These are phyloP conservation scores for Neodon shergylaensis DNA, from an alignment of 2,113 vertebrate genomes.

Conservation along the genomic window DNA sequence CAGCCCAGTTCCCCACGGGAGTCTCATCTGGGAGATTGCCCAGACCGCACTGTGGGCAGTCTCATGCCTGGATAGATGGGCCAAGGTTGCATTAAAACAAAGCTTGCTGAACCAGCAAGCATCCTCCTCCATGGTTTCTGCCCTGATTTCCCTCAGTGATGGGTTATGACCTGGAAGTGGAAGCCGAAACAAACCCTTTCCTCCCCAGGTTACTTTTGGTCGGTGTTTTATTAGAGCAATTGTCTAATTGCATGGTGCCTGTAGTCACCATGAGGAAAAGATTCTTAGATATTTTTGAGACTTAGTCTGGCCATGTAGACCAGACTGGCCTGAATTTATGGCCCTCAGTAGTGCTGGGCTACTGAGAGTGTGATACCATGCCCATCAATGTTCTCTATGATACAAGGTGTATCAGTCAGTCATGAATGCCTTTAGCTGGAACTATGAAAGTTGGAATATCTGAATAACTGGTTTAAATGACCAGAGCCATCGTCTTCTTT, in stretches of 20 bases:
- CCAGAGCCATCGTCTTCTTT: neutral
- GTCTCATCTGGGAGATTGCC: neutral
- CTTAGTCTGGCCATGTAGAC: neutral
- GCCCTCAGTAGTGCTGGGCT: neutral
- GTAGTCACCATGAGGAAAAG: neutral
- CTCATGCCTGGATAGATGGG: neutral
- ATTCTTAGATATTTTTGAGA: neutral
- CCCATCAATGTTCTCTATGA: neutral
- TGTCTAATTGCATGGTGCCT: neutral
- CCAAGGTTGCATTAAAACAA: neutral
- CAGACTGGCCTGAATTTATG: neutral
- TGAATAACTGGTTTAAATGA: neutral
- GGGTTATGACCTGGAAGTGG: neutral
- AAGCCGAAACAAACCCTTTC: neutral
- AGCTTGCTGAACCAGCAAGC: neutral
- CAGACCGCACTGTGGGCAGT: neutral
- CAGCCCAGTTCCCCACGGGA: neutral
- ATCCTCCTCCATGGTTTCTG: neutral
- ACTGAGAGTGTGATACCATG: neutral
- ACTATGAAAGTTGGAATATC: neutral
- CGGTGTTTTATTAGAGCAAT: neutral
- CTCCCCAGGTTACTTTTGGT: neutral
- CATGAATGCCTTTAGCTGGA: neutral
- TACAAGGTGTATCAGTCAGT: neutral
- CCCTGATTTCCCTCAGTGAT: neutral